Percentiles rank a stretch among this genome's conserved stretches.
These are phyloP conservation scores for Blastobasis lacticolella DNA, from an alignment of 2,888 invertebrate species.

Conservation along the genomic window DNA sequence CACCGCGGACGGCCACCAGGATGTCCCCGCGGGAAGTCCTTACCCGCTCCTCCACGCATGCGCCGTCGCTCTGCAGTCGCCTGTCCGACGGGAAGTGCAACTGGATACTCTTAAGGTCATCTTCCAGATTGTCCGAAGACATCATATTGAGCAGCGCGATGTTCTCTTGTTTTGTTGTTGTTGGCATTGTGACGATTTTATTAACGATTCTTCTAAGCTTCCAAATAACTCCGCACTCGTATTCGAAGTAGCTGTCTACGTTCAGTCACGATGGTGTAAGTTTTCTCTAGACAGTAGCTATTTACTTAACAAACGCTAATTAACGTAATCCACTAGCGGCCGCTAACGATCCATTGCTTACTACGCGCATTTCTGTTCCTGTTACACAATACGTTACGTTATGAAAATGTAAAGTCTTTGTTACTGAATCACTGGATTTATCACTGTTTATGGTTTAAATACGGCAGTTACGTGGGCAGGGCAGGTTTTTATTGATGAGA, in stretches of 20 bases:
- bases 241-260: no score
- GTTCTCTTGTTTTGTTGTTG: constrained; percentile 57
- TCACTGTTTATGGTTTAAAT: constrained; percentile 31
- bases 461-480: constrained; percentile 37
- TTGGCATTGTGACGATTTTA: constrained; percentile 38
- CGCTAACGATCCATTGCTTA: constrained; percentile 34
- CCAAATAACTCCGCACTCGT: no score
- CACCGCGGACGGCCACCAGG: constrained; percentile 95
- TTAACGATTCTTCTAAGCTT: no score
- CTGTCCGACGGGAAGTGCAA: constrained; percentile 88
- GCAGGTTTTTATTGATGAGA: constrained; percentile 32
- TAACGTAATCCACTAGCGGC: constrained; percentile 37
- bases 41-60: constrained; percentile 81
- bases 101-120: constrained; percentile 93
- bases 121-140: constrained; percentile 88
- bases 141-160: constrained; percentile 78
- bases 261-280: neutral
- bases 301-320: constrained; percentile 35
- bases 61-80: constrained; percentile 64
- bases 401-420: constrained; percentile 24
- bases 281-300: constrained; percentile 1
- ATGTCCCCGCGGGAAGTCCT: constrained; percentile 94
- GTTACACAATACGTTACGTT: constrained; percentile 30
- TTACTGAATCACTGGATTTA: constrained; percentile 37
- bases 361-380: constrained; percentile 33